Conservation (phyloP, 1,140 invertebrate genomes). For the Aphelenchoides fujianensis region DNA sequence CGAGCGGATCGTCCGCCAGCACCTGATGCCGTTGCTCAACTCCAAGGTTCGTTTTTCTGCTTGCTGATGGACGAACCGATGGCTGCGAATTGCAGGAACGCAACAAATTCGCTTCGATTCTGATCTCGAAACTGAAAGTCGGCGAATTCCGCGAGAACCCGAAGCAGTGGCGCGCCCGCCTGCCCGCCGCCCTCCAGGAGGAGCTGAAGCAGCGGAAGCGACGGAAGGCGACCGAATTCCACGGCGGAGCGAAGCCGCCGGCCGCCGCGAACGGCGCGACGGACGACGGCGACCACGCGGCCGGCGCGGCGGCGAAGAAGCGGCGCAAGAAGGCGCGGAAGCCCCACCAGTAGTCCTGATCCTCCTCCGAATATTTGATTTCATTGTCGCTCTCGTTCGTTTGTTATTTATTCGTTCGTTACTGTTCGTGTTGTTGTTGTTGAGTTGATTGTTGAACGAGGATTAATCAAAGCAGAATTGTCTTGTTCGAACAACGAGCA, state of each 20-base stretch:
- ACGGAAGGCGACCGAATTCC: neutral
- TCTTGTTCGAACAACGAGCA: no score
- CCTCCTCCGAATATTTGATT: no score
- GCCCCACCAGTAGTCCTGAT: neutral
- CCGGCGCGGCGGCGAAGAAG: neutral
- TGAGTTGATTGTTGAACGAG: no score
- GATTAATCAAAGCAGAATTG: no score
- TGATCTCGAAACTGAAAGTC: neutral
- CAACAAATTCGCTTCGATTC: conserved; percentile 7
- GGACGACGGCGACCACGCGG: neutral
- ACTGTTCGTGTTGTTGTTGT: no score
- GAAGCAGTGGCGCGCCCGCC: neutral
- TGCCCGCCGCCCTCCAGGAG: neutral
- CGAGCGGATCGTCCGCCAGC: neutral
- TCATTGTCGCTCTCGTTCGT: no score
- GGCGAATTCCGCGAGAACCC: conserved; percentile 1
- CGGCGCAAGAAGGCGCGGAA: neutral
- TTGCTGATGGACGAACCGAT: neutral
- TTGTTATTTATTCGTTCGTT: no score
- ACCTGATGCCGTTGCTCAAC: neutral
- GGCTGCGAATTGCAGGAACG: neutral
- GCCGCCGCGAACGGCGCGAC: neutral
- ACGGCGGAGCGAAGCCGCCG: neutral
- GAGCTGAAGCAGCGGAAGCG: neutral
- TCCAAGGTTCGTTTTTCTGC: neutral